These are phyloP conservation scores for Shargacucullia verbasci DNA, from an alignment of 2,888 invertebrate species.

Conservation along the genomic window DNA sequence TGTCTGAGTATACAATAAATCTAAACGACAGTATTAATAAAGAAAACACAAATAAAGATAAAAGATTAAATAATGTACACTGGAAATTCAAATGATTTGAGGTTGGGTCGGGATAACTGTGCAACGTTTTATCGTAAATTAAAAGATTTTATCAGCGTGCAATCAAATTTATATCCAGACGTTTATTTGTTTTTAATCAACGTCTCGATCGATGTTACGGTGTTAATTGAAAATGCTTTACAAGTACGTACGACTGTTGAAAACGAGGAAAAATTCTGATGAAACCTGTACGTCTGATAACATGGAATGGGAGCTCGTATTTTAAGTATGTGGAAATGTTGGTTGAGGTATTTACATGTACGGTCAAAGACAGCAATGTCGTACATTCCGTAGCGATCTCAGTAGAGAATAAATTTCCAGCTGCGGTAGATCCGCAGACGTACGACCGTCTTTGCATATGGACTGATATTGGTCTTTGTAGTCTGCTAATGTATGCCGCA, in stretches of 20 bases:
- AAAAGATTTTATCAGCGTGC: conserved; percentile 36
- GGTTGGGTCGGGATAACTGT: conserved; percentile 19
- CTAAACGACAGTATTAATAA: conserved; percentile 20
- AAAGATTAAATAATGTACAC: conserved; percentile 12
- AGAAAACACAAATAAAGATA: conserved; percentile 17
- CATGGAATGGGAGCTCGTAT: conserved; percentile 32
- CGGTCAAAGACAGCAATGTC: conserved; percentile 49
- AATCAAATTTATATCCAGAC: conserved; percentile 30
- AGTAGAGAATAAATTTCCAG: conserved; percentile 66
- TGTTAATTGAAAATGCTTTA: conserved; percentile 38
- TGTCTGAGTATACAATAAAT: conserved; percentile 38
- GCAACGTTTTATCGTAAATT: conserved; percentile 27
- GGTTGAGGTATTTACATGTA: conserved; percentile 45
- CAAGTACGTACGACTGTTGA: conserved; percentile 3
- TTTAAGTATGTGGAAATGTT: conserved; percentile 38
- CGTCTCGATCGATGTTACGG: conserved; percentile 20
- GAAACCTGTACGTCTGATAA: conserved; percentile 7
- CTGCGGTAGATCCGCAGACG: conserved; percentile 59
- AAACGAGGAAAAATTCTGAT: conserved; percentile 16
- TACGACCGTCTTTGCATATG: conserved; percentile 50
- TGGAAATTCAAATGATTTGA: conserved; percentile 20
- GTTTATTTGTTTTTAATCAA: conserved; percentile 51
- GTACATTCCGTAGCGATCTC: conserved; percentile 61
- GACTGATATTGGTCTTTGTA: conserved; percentile 54
- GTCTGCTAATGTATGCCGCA: conserved; percentile 48